A percentile compares a stretch with the other conserved stretches of the same genome.
Evolutionary conservation across 2,888 invertebrate genomes (phyloP).

Genomic region (Aleiodes alternator): DNA sequence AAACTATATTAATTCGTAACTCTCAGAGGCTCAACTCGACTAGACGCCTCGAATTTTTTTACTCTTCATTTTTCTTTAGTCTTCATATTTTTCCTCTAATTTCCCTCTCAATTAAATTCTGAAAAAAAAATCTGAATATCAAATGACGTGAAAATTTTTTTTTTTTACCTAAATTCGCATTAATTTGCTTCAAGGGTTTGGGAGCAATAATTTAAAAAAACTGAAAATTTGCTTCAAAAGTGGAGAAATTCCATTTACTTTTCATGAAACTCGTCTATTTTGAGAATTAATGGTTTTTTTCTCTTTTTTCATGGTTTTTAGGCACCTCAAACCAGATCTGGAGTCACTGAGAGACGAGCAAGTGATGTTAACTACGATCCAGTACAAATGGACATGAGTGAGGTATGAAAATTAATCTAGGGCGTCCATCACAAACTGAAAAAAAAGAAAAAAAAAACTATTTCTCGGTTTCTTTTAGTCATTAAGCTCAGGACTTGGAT

Average conservation of each 20-base stretch:
- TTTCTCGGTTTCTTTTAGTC: neutral
- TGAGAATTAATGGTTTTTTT: neutral
- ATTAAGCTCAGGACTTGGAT: slow-evolving; percentile 21
- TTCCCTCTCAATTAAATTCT: neutral
- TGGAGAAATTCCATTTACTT: neutral
- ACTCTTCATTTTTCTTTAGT: slow-evolving; percentile 3
- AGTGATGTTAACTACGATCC: slow-evolving; percentile 85
- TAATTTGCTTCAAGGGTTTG: too few relatives aligned
- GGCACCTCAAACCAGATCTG: slow-evolving; percentile 41
- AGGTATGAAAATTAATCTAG: slow-evolving; percentile 76
- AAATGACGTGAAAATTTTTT: too few relatives aligned
- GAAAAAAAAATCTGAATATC: too few relatives aligned
- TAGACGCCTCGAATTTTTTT: neutral
- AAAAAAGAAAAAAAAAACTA: slow-evolving; percentile 13
- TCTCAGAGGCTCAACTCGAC: too few relatives aligned
- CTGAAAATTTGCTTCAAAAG: too few relatives aligned
- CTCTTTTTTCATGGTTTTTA: neutral
- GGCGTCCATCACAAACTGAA: slow-evolving; percentile 41
- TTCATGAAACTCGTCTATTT: neutral
- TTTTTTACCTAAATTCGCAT: too few relatives aligned
- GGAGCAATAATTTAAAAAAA: too few relatives aligned
- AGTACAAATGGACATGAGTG: slow-evolving; percentile 88
- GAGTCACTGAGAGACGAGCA: slow-evolving; percentile 69
- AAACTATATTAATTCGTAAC: neutral
- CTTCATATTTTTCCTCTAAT: too few relatives aligned